Conservation (phyloP, 92 coral and sea anemone genomes). For the Meandrina meandrites region DNA sequence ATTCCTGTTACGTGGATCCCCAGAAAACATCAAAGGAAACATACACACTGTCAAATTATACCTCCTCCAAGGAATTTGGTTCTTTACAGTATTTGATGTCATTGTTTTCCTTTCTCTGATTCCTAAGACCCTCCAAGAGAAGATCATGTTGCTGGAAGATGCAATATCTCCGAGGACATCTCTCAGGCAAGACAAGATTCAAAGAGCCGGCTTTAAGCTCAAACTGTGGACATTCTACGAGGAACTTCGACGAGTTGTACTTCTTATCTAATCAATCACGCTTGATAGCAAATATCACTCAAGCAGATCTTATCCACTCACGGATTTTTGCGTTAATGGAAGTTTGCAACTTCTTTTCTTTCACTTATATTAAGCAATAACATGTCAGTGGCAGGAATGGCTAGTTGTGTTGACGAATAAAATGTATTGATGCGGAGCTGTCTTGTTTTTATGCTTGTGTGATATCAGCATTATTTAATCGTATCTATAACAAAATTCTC, state of each 20-base stretch:
- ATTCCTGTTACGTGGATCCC: not conserved
- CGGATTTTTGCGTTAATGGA: not conserved
- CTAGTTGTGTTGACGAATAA: not conserved
- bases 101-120: not conserved
- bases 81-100: not conserved
- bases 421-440: not conserved
- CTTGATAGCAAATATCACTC: not conserved
- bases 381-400: not conserved
- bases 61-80: too few species aligned
- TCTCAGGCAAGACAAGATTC: not conserved
- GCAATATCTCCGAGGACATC: not conserved
- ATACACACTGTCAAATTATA: not conserved
- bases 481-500: too few species aligned
- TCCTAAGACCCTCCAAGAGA: slow-evolving; percentile 20
- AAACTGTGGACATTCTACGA: slow-evolving; percentile 28
- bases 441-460: not conserved
- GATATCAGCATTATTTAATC: too few species aligned
- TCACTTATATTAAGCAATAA: not conserved
- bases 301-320: not conserved
- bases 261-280: slow-evolving; percentile 1
- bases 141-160: slow-evolving; percentile 35
- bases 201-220: not conserved
- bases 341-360: not conserved
- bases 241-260: slow-evolving; percentile 20
- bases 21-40: not conserved